These are phyloP conservation scores for Acanthurus leucopareius DNA, from an alignment of 2,797 vertebrate species.

Conservation along the genomic window DNA sequence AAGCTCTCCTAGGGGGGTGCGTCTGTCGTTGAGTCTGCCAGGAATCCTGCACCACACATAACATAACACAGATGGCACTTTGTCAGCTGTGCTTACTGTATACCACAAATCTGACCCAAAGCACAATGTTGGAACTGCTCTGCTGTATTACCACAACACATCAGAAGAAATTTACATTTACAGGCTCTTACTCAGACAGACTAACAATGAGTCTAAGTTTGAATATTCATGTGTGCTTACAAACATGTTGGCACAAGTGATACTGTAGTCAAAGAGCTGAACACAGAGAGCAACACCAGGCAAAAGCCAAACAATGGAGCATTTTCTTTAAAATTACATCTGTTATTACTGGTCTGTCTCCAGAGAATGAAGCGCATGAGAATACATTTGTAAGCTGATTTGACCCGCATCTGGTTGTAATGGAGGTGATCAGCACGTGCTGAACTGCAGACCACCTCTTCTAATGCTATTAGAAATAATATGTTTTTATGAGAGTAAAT, in stretches of 20 bases:
- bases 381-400: neutral
- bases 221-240: slow-evolving; percentile 27
- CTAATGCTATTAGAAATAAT: neutral
- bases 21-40: slow-evolving; percentile 96
- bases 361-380: neutral
- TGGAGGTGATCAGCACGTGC: neutral
- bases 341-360: neutral
- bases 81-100: slow-evolving; percentile 61
- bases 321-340: neutral
- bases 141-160: slow-evolving; percentile 44
- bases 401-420: neutral
- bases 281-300: neutral
- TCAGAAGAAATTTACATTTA: slow-evolving; percentile 51
- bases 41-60: slow-evolving; percentile 90
- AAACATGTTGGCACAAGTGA: neutral
- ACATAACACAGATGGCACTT: slow-evolving; percentile 63
- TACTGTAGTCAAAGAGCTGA: neutral
- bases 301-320: too few species aligned
- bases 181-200: slow-evolving; percentile 48
- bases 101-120: slow-evolving; percentile 58
- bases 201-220: slow-evolving; percentile 25
- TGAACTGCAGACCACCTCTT: neutral
- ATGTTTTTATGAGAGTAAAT: neutral
- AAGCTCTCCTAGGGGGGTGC: slow-evolving; percentile 96
- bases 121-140: slow-evolving; percentile 55